These are phyloP conservation scores for Spermophilus dauricus DNA, from an alignment of 2,113 vertebrate species.

Conservation along the genomic window DNA sequence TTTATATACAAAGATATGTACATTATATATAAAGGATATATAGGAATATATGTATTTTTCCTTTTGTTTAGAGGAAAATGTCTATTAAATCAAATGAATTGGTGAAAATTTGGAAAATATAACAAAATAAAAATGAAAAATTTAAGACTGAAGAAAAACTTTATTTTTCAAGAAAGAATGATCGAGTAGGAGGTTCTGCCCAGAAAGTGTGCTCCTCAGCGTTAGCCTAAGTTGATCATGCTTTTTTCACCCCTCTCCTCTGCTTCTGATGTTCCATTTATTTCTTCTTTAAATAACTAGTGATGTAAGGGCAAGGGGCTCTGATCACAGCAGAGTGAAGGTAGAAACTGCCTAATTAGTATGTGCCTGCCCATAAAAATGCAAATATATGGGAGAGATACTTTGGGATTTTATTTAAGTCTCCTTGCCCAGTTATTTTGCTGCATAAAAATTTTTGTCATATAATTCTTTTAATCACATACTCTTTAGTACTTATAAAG, in stretches of 20 bases:
- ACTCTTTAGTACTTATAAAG: background rate
- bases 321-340: background rate
- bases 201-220: background rate
- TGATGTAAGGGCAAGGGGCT: background rate
- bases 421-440: background rate
- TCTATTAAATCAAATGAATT: constrained; percentile 54
- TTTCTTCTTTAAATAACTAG: background rate
- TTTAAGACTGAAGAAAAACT: constrained; percentile 18
- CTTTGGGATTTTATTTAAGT: background rate
- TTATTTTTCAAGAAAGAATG: constrained; percentile 42
- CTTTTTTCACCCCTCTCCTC: background rate
- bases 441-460: background rate
- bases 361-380: constrained; percentile 10
- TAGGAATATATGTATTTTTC: background rate
- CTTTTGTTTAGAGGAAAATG: constrained; percentile 52
- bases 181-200: background rate
- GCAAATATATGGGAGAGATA: constrained; percentile 15
- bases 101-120: background rate
- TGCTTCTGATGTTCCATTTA: background rate
- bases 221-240: background rate
- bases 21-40: background rate
- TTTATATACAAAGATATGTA: background rate
- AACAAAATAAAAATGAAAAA: constrained; percentile 42
- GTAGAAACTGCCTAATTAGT: background rate
- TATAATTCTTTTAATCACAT: constrained; percentile 15